These are phyloP conservation scores for Pachyramphus minor DNA, from an alignment of 2,113 vertebrate species.

Conservation along the genomic window DNA sequence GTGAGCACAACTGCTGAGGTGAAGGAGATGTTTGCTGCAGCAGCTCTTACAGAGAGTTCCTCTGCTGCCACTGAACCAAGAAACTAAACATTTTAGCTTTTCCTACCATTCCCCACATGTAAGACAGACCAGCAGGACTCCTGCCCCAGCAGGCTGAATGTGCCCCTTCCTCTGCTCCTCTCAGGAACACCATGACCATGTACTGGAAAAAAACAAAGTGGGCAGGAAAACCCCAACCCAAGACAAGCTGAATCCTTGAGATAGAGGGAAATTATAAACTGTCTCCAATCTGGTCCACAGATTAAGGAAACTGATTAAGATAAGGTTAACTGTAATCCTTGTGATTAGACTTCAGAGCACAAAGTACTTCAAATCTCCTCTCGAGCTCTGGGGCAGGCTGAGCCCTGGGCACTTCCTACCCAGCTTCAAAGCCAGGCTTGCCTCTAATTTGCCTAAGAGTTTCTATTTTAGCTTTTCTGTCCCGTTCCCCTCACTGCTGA, in stretches of 20 bases:
- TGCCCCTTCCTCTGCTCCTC: neutral
- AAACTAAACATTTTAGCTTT: neutral
- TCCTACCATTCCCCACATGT: accelerated
- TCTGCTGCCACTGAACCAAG: neutral
- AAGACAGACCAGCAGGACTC: neutral
- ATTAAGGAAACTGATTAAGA: constrained; percentile 22
- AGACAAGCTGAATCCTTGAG: neutral
- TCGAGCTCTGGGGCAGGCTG: neutral
- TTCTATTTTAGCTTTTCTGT: constrained; percentile 21
- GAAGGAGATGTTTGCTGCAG: neutral
- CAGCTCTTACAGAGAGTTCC: neutral
- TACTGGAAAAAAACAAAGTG: neutral
- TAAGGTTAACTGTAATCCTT: neutral
- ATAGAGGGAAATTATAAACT: neutral
- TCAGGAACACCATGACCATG: accelerated
- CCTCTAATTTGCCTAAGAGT: neutral
- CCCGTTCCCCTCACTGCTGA: accelerated
- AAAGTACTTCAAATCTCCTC: constrained; percentile 41
- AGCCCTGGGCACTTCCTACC: neutral
- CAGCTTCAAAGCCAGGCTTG: neutral
- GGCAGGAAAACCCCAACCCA: neutral
- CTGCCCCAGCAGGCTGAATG: neutral
- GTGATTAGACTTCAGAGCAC: neutral
- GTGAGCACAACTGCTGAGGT: neutral
- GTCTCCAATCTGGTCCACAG: neutral